Evolutionary conservation across 2,888 invertebrate species (phyloP).

Genomic region (Drosophila monieri): DNA sequence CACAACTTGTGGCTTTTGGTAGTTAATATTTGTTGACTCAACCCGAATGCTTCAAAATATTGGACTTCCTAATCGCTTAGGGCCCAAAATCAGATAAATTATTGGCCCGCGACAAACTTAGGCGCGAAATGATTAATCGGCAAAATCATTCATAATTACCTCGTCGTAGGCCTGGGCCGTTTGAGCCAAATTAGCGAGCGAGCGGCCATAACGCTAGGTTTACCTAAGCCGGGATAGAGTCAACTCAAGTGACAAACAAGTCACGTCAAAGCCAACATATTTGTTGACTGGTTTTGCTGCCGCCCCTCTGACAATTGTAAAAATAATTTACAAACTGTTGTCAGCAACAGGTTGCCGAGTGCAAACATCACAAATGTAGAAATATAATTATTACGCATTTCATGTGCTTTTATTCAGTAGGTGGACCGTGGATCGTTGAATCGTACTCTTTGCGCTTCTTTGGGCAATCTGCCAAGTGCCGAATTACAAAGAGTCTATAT

Average conservation of each 20-base stretch:
- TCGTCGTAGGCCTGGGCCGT: slow-evolving; percentile 9
- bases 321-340: slow-evolving; percentile 38
- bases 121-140: slow-evolving; percentile 62
- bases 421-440: not conserved
- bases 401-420: slow-evolving; percentile 45
- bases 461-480: slow-evolving; percentile 55
- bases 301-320: slow-evolving; percentile 38
- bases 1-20: slow-evolving; percentile 1
- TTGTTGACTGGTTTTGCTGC: slow-evolving; percentile 33
- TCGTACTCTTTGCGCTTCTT: slow-evolving; percentile 13
- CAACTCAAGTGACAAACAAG: slow-evolving; percentile 34
- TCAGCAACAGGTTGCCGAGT: slow-evolving; percentile 51
- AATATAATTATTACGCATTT: slow-evolving; percentile 60
- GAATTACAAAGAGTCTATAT: slow-evolving; percentile 57
- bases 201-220: slow-evolving; percentile 1
- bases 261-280: slow-evolving; percentile 36
- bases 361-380: slow-evolving; percentile 44
- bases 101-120: slow-evolving; percentile 41
- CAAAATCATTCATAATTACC: slow-evolving; percentile 64
- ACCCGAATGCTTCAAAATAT: slow-evolving; percentile 3
- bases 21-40: slow-evolving; percentile 10
- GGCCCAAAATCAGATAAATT: slow-evolving; percentile 6
- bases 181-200: slow-evolving; percentile 12
- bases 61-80: not conserved
- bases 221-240: slow-evolving; percentile 10